Evolutionary conservation across 2,113 vertebrate species (phyloP).

Genomic region (Origma solitaria): DNA sequence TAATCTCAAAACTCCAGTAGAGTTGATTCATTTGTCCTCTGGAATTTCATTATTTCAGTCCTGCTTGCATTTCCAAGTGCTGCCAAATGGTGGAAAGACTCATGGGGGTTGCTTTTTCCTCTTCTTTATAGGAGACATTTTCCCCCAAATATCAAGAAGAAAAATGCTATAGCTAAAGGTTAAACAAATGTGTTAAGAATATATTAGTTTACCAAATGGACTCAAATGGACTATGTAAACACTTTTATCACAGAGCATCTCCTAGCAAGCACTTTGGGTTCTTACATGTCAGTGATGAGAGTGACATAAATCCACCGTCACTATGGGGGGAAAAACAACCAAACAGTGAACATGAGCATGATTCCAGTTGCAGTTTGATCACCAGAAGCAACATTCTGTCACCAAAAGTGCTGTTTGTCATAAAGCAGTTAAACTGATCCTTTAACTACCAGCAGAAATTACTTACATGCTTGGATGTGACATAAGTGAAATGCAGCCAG

Average conservation of each 20-base stretch:
- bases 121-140: background rate
- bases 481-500: background rate
- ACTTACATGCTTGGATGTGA: background rate
- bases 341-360: background rate
- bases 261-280: background rate
- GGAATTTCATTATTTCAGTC: background rate
- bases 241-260: background rate
- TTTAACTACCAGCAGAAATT: background rate
- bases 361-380: background rate
- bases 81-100: background rate
- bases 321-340: accelerated
- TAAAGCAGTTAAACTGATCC: background rate
- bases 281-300: background rate
- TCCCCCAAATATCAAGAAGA: background rate
- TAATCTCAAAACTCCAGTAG: background rate
- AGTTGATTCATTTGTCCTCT: background rate
- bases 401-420: background rate
- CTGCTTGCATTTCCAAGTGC: background rate
- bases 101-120: accelerated
- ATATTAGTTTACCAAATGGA: background rate
- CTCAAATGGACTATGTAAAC: background rate
- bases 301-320: background rate
- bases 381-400: background rate
- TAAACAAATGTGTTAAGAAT: background rate
- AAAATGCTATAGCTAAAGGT: background rate